phyloP scores from a whole-genome alignment of 2,797 vertebrate species.

The Ptychadena robeensis region DNA sequence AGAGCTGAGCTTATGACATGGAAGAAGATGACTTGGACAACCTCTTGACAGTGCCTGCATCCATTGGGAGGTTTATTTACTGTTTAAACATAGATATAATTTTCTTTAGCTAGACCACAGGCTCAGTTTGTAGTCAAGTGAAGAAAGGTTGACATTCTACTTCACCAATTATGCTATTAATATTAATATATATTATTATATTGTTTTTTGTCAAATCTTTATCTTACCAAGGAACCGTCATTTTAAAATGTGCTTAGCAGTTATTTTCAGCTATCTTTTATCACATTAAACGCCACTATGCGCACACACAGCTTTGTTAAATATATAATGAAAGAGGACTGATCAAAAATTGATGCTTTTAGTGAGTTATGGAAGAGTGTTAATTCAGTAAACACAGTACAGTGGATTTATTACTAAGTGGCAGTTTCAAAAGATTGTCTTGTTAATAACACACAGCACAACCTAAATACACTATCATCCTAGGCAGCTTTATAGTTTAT shows the following conservation, averaged over 20 bases:
- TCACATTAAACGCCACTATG: neutral
- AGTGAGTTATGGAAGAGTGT: neutral
- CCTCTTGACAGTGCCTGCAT: too few relatives aligned
- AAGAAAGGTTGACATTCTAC: neutral
- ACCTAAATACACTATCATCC: too few relatives aligned
- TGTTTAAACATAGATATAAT: too few relatives aligned
- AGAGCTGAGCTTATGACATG: too few relatives aligned
- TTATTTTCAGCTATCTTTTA: conserved; percentile 15
- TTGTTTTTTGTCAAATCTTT: too few relatives aligned
- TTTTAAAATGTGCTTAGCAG: neutral
- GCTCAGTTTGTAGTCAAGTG: too few relatives aligned
- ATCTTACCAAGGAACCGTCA: neutral
- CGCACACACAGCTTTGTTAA: conserved; percentile 13
- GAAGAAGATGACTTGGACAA: too few relatives aligned
- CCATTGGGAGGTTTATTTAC: too few relatives aligned
- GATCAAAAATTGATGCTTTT: conserved; percentile 35
- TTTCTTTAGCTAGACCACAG: too few relatives aligned
- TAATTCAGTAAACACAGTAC: neutral
- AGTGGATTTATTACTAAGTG: neutral
- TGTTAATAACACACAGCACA: too few relatives aligned
- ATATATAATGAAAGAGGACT: conserved; percentile 11
- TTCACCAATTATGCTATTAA: neutral
- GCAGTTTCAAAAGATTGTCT: neutral
- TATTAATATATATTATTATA: too few relatives aligned
- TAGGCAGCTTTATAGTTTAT: too few relatives aligned